phyloP scores from a whole-genome alignment of 2,797 vertebrate genomes.

The Nyctibius grandis region DNA sequence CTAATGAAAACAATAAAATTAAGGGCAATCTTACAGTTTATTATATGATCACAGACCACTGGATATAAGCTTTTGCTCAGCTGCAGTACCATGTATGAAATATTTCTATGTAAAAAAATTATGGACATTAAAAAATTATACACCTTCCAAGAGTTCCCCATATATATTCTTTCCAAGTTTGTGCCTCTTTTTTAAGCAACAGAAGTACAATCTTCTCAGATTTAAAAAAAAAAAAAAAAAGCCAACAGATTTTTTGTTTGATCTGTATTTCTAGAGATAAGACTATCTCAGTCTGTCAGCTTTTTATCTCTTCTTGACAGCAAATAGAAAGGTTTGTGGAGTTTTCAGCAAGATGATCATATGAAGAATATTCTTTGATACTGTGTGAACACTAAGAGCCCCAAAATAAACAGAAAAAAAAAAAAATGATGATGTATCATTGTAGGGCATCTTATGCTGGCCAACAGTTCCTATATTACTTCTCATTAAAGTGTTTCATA shows the following conservation, averaged over 20 bases:
- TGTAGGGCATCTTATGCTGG: neutral
- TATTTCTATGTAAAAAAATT: neutral
- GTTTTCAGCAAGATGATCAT: neutral
- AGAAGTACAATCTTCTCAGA: neutral
- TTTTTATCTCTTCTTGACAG: neutral
- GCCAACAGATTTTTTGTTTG: neutral
- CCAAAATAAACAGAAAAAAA: neutral
- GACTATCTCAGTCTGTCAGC: neutral
- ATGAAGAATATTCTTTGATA: neutral
- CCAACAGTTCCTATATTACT: neutral
- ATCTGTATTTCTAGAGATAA: neutral
- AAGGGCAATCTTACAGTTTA: neutral
- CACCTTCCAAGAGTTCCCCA: accelerated
- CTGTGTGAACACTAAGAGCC: neutral
- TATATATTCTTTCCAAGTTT: neutral
- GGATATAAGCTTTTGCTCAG: neutral
- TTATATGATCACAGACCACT: neutral
- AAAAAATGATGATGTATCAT: neutral
- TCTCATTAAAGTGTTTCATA: neutral
- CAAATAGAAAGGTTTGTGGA: neutral
- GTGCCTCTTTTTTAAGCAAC: neutral
- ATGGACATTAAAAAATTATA: neutral
- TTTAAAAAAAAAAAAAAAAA: neutral
- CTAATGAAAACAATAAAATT: neutral
- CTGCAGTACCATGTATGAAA: neutral